Percentiles rank a stretch among this genome's conserved stretches.
These are phyloP conservation scores for Pyrgilauda ruficollis DNA, from an alignment of 2,113 vertebrate species.

Conservation along the genomic window DNA sequence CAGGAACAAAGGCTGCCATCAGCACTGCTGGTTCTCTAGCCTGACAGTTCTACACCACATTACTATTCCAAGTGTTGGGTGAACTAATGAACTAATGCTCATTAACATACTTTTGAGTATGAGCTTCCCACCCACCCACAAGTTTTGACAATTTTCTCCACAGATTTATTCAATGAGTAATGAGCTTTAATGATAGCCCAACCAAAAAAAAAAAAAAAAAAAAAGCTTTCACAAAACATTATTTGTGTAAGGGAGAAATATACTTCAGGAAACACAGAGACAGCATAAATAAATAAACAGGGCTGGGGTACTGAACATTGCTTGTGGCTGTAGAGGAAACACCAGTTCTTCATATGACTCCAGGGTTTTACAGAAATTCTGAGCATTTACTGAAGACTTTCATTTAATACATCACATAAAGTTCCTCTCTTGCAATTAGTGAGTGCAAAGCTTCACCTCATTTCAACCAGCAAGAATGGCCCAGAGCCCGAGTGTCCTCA, in stretches of 20 bases:
- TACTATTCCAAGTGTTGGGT: not conserved
- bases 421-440: not conserved
- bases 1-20: not conserved
- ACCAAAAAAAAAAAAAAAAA: not conserved
- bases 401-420: not conserved
- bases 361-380: not conserved
- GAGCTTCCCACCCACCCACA: not conserved
- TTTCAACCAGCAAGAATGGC: not conserved
- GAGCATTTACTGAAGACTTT: not conserved
- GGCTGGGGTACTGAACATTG: not conserved
- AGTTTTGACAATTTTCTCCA: not conserved
- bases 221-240: not conserved
- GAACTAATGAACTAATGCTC: not conserved
- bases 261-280: not conserved
- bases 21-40: not conserved
- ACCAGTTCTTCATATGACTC: not conserved
- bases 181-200: not conserved
- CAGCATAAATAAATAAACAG: not conserved
- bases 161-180: not conserved
- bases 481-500: not conserved
- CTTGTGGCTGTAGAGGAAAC: not conserved
- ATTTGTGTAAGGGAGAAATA: not conserved
- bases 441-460: slow-evolving; percentile 5
- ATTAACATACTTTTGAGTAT: not conserved
- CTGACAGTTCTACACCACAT: not conserved